Evolutionary conservation across 2,888 invertebrate species (phyloP).

Genomic region (Bellardia pandia): DNA sequence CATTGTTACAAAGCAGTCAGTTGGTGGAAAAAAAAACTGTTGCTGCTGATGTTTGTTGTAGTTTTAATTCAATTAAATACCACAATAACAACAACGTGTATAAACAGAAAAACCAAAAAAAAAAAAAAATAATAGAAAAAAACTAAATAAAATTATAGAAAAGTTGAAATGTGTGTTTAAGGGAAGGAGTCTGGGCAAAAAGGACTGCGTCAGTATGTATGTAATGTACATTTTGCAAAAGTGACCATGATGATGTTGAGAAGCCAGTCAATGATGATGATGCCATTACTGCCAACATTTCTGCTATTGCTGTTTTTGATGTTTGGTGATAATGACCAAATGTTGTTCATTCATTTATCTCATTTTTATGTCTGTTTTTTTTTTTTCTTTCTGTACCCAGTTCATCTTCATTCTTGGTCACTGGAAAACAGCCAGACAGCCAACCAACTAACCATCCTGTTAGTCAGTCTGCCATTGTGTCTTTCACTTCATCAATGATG

Average conservation of each 20-base stretch:
- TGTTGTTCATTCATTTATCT: constrained; percentile 68
- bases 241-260: constrained; percentile 24
- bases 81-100: constrained; percentile 66
- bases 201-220: neutral
- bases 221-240: constrained; percentile 15
- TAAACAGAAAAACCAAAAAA: constrained; percentile 23
- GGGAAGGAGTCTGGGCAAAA: constrained; percentile 18
- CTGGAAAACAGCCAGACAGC: constrained; percentile 48
- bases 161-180: constrained; percentile 3
- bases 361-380: constrained; percentile 29
- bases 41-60: constrained; percentile 57
- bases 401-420: constrained; percentile 44
- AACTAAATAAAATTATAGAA: constrained; percentile 52
- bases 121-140: neutral
- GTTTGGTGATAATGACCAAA: constrained; percentile 71
- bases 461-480: constrained; percentile 12
- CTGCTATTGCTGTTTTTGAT: constrained; percentile 57
- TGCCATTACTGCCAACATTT: constrained; percentile 58
- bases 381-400: constrained; percentile 14
- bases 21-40: constrained; percentile 23
- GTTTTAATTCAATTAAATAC: constrained; percentile 72
- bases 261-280: constrained; percentile 30
- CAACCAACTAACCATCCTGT: neutral
- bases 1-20: constrained; percentile 17
- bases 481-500: constrained; percentile 52